These are phyloP conservation scores for Ornithoptera priamus DNA, from an alignment of 2,888 invertebrate species.

Conservation along the genomic window DNA sequence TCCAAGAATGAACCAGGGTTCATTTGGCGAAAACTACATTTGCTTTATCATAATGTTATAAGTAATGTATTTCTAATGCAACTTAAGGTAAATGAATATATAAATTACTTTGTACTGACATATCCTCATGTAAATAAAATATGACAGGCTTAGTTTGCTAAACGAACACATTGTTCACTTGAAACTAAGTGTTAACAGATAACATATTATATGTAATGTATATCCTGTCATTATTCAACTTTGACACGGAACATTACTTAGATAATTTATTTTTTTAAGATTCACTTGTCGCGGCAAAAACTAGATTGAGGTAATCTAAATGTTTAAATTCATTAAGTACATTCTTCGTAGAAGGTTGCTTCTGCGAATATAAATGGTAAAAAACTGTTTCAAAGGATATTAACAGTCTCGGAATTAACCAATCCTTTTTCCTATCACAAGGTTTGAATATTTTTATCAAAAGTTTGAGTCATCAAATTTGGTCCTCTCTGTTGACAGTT, in stretches of 20 bases:
- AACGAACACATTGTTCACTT: slow-evolving; percentile 1
- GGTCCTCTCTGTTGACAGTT: too few species aligned
- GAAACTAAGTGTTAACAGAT: not conserved
- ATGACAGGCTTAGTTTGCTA: not conserved
- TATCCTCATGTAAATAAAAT: not conserved
- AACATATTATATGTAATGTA: not conserved
- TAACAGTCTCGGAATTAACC: too few species aligned
- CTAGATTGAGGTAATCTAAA: not conserved
- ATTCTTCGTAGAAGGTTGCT: too few species aligned
- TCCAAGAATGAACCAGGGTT: too few species aligned
- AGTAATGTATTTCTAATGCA: not conserved
- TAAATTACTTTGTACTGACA: not conserved
- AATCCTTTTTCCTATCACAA: too few species aligned
- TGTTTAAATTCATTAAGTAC: not conserved
- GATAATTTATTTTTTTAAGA: not conserved
- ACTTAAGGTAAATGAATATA: not conserved
- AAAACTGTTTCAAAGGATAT: too few species aligned
- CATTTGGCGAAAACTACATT: too few species aligned
- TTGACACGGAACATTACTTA: not conserved
- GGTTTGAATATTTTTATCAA: too few species aligned
- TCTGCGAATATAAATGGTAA: too few species aligned
- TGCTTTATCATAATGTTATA: not conserved
- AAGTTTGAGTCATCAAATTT: too few species aligned
- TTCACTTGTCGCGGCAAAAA: not conserved
- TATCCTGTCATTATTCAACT: not conserved